Conservation (phyloP, 2,888 invertebrate species). For the Mimas tiliae region DNA sequence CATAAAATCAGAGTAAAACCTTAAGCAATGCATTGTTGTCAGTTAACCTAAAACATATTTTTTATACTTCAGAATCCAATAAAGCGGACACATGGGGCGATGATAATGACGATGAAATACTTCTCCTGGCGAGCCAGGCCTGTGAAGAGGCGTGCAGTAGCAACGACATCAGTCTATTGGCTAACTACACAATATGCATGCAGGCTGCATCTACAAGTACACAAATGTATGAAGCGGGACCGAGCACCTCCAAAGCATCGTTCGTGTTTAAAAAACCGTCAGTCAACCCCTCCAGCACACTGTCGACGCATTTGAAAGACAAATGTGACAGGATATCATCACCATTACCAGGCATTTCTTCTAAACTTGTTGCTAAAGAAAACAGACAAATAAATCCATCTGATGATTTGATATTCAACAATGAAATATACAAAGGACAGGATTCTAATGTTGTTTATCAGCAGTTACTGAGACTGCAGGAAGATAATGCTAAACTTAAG, state of each 20-base stretch:
- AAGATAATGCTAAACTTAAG: conserved; percentile 72
- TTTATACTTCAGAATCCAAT: conserved; percentile 41
- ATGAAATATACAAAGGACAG: conserved; percentile 62
- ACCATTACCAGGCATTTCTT: conserved; percentile 69
- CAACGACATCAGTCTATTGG: conserved; percentile 54
- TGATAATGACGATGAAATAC: conserved; percentile 77
- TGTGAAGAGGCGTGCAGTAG: conserved; percentile 68
- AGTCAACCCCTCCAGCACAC: conserved; percentile 43
- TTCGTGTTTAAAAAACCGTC: conserved; percentile 71
- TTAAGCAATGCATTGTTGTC: neutral
- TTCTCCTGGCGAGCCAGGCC: conserved; percentile 76
- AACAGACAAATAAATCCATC: conserved; percentile 47
- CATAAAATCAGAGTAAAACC: neutral
- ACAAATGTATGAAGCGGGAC: conserved; percentile 54
- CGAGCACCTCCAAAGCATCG: conserved; percentile 61
- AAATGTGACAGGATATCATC: conserved; percentile 71
- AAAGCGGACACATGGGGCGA: conserved; percentile 71
- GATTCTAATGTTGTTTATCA: conserved; percentile 63
- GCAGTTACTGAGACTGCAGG: conserved; percentile 66
- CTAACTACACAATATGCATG: conserved; percentile 71
- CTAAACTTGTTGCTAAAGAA: conserved; percentile 49
- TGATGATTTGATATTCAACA: conserved; percentile 64
- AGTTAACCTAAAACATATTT: neutral
- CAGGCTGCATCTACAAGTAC: conserved; percentile 72
- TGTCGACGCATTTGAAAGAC: conserved; percentile 65